These are phyloP conservation scores for Hyaena hyaena DNA, from an alignment of 2,113 vertebrate genomes.

Conservation along the genomic window DNA sequence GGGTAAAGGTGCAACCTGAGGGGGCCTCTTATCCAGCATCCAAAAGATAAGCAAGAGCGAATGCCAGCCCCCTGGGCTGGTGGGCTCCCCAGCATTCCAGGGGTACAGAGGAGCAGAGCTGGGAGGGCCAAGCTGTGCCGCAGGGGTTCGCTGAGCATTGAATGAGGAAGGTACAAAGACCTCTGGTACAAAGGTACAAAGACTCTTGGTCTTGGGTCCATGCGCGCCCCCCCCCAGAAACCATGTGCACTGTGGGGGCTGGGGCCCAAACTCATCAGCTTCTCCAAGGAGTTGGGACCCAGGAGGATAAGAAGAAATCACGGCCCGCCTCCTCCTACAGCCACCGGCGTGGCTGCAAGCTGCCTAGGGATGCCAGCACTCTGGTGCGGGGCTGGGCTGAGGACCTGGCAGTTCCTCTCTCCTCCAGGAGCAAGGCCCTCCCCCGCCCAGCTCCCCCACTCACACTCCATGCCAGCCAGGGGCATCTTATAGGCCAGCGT, in stretches of 20 bases:
- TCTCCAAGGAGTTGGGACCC: not conserved
- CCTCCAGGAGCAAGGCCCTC: no score
- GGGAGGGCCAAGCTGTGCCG: not conserved
- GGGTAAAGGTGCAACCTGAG: fast-evolving
- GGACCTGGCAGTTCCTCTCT: no score
- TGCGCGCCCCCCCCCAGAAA: not conserved
- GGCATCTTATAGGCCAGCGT: conserved; percentile 88
- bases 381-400: not conserved
- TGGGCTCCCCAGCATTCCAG: no score
- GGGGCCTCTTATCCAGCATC: not conserved
- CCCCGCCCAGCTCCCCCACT: not conserved
- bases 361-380: fast-evolving
- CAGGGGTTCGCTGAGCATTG: not conserved
- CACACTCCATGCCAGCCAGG: conserved; percentile 82
- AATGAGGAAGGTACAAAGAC: no score
- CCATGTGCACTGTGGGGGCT: fast-evolving
- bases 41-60: not conserved
- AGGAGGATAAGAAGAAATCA: not conserved
- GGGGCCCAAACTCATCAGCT: not conserved
- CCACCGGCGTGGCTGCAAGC: not conserved
- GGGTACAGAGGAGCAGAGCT: not conserved
- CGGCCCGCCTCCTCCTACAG: no score
- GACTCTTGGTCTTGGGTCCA: not conserved
- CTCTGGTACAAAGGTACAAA: not conserved
- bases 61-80: fast-evolving